Conservation (phyloP, 2,797 vertebrate genomes). For the Cuniculus paca region DNA sequence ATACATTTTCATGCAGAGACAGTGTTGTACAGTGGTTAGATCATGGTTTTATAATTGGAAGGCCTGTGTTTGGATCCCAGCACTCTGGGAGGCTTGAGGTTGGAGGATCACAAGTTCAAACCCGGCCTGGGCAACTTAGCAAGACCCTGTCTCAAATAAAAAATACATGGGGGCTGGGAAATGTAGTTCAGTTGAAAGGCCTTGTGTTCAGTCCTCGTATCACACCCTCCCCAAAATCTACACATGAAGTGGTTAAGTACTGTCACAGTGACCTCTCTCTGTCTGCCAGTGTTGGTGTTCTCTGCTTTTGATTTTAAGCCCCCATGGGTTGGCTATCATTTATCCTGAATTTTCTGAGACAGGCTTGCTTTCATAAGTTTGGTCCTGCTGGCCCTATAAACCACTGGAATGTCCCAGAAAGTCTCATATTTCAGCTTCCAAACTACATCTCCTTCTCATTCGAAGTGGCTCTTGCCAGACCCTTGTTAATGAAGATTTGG, state of each 20-base stretch:
- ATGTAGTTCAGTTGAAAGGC: neutral
- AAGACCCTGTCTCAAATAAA: neutral
- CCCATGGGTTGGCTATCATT: neutral
- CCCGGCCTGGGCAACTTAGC: neutral
- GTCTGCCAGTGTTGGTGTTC: neutral
- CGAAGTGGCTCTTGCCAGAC: neutral
- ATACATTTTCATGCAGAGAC: neutral
- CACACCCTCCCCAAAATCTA: neutral
- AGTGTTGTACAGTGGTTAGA: neutral
- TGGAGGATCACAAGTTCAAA: neutral
- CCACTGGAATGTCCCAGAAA: conserved; percentile 39
- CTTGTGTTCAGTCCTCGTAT: neutral
- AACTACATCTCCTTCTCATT: neutral
- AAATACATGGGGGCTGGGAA: neutral
- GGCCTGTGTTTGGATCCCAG: neutral
- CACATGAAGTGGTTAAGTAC: neutral
- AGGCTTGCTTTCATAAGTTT: conserved; percentile 42
- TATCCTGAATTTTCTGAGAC: conserved; percentile 62
- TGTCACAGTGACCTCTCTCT: rapidly evolving
- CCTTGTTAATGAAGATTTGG: conserved; percentile 62
- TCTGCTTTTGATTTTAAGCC: conserved; percentile 38
- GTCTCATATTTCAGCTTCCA: conserved; percentile 58
- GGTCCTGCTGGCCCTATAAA: conserved; percentile 57
- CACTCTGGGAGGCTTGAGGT: neutral
- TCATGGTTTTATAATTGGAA: too few species aligned